phyloP scores from a whole-genome alignment of 1,140 invertebrate species.

The Drosophila pallidifrons region DNA sequence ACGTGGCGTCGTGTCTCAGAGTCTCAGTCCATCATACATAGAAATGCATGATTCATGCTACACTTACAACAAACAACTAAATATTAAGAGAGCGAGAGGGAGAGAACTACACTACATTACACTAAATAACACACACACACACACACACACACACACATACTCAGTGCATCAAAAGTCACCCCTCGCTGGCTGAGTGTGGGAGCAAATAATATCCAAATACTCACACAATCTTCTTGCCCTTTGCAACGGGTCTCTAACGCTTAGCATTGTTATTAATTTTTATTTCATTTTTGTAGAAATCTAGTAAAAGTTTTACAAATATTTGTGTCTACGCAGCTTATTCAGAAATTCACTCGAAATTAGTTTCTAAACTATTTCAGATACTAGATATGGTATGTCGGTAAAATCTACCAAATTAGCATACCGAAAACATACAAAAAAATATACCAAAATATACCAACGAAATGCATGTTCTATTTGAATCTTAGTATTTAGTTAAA shows the following conservation, averaged over 20 bases:
- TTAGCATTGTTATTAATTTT: too few species aligned
- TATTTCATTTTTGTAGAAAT: too few species aligned
- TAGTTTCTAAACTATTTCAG: too few species aligned
- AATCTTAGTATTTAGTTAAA: too few species aligned
- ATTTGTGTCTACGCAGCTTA: too few species aligned
- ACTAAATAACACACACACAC: neutral
- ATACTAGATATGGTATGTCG: too few species aligned
- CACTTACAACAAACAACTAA: constrained; percentile 47
- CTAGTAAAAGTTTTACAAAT: too few species aligned
- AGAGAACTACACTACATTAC: neutral
- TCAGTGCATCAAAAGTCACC: constrained; percentile 19
- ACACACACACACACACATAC: neutral
- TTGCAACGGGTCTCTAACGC: neutral
- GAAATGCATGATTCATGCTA: constrained; percentile 48
- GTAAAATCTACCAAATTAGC: too few species aligned
- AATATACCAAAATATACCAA: too few species aligned
- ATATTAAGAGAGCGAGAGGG: constrained; percentile 34
- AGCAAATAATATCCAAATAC: neutral
- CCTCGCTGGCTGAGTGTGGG: constrained; percentile 1
- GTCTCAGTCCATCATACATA: constrained; percentile 8
- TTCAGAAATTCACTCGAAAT: too few species aligned
- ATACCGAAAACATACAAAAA: too few species aligned
- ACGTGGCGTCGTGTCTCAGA: constrained; percentile 11
- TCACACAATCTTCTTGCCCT: neutral
- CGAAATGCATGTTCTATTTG: too few species aligned